Percentiles rank a stretch among this genome's conserved stretches.
Evolutionary conservation across 53 echinoderm and acorn worm genomes (phyloP).

Genomic region (Luidia sarsii): DNA sequence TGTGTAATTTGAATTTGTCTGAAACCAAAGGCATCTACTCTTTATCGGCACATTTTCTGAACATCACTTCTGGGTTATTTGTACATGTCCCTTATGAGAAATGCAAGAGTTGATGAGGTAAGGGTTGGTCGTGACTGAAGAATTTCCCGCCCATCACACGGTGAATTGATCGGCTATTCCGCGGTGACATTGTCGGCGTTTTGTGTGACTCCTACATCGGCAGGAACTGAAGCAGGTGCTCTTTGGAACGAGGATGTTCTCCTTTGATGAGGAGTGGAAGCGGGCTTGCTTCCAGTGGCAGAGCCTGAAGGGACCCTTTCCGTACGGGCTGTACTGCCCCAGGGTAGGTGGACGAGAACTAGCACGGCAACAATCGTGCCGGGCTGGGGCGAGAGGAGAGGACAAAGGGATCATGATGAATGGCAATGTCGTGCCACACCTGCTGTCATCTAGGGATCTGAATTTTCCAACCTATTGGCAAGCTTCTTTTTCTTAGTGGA

Average conservation of each 20-base stretch:
- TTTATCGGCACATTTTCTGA: too few species aligned
- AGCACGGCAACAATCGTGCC: too few species aligned
- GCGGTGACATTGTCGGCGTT: neutral
- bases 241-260: slow-evolving; percentile 67
- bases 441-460: too few species aligned
- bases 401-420: too few species aligned
- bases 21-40: too few species aligned
- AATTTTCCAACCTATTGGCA: too few species aligned
- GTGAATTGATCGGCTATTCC: neutral
- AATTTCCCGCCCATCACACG: neutral
- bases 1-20: too few species aligned
- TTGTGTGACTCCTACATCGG: neutral
- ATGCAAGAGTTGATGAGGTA: neutral
- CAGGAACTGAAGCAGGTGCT: slow-evolving; percentile 76
- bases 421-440: too few species aligned
- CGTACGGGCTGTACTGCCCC: slow-evolving; percentile 76
- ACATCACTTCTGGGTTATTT: too few species aligned
- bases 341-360: slow-evolving; percentile 65
- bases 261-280: slow-evolving; percentile 85
- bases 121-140: neutral
- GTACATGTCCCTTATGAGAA: too few species aligned
- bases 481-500: too few species aligned
- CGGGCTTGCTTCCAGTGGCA: slow-evolving; percentile 68
- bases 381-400: too few species aligned
- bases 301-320: slow-evolving; percentile 64